These are phyloP conservation scores for Linnaemya vulpina DNA, from an alignment of 2,888 invertebrate genomes.

Conservation along the genomic window DNA sequence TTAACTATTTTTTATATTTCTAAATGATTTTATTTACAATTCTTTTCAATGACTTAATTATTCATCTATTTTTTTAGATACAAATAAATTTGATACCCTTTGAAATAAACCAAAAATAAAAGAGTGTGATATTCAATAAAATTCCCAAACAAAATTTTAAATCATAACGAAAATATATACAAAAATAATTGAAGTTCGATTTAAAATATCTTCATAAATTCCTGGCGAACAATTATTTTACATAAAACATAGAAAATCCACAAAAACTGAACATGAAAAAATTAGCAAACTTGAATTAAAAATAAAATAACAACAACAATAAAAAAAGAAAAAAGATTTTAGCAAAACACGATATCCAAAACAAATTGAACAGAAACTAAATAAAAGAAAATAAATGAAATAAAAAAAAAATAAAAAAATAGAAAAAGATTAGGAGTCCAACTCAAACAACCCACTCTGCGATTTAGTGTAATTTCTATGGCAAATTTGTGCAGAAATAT, in stretches of 20 bases:
- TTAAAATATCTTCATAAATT: slow-evolving; percentile 44
- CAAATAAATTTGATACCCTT: slow-evolving; percentile 15
- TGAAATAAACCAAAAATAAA: slow-evolving; percentile 25
- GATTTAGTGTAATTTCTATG: slow-evolving; percentile 46
- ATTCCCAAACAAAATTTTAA: background rate
- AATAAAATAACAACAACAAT: slow-evolving; percentile 18
- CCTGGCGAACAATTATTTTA: background rate
- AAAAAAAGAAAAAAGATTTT: slow-evolving; percentile 25
- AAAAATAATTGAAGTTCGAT: slow-evolving; percentile 15
- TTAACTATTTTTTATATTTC: no score
- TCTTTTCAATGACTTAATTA: background rate
- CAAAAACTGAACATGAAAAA: slow-evolving; percentile 23
- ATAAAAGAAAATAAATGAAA: slow-evolving; percentile 4
- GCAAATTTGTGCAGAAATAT: slow-evolving; percentile 46
- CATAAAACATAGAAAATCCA: background rate
- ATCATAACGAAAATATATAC: background rate
- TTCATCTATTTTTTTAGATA: slow-evolving; percentile 23
- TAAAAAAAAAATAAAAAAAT: slow-evolving; percentile 5
- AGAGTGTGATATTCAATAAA: slow-evolving; percentile 50
- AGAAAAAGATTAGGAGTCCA: slow-evolving; percentile 30
- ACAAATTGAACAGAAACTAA: slow-evolving; percentile 1
- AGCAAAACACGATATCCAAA: background rate
- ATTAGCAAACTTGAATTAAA: background rate
- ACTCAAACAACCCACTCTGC: slow-evolving; percentile 16
- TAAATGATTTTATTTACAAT: background rate